A percentile compares a stretch with the other conserved stretches of the same genome.
These are phyloP conservation scores for Sinopyrophorus schimmeli DNA, from an alignment of 2,888 invertebrate genomes.

Conservation along the genomic window DNA sequence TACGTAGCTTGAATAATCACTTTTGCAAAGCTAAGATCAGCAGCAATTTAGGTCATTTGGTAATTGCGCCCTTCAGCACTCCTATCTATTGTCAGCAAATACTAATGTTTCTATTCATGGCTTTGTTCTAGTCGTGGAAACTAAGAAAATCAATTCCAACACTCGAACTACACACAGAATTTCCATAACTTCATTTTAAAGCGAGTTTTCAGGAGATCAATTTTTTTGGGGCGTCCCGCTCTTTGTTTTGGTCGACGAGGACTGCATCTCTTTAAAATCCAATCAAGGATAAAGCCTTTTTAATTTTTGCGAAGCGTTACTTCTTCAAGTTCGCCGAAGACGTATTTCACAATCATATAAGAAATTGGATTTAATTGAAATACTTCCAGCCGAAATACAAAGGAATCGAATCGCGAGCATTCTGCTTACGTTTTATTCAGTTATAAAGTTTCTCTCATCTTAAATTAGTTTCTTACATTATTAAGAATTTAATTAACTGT, in stretches of 20 bases:
- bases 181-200: too few species aligned
- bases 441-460: too few species aligned
- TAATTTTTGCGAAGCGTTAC: conserved; percentile 8
- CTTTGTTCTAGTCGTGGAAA: conserved; percentile 26
- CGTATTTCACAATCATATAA: neutral
- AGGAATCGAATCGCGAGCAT: neutral
- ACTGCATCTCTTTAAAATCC: conserved; percentile 5
- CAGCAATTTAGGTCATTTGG: conserved; percentile 37
- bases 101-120: conserved; percentile 35
- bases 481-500: too few species aligned
- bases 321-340: neutral
- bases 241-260: too few species aligned
- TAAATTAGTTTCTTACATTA: too few species aligned
- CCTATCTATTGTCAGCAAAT: conserved; percentile 33
- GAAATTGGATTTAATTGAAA: conserved; percentile 12
- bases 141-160: conserved; percentile 30
- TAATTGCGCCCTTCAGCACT: conserved; percentile 34
- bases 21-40: conserved; percentile 21
- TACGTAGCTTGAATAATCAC: conserved; percentile 16
- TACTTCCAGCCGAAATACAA: conserved; percentile 7
- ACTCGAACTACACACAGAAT: conserved; percentile 22
- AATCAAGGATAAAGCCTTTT: conserved; percentile 7
- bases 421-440: too few species aligned
- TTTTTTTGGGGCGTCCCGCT: too few species aligned
- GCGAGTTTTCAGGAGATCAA: too few species aligned